Evolutionary conservation across 2,113 vertebrate genomes (phyloP).

Genomic region (Podarcis muralis): DNA sequence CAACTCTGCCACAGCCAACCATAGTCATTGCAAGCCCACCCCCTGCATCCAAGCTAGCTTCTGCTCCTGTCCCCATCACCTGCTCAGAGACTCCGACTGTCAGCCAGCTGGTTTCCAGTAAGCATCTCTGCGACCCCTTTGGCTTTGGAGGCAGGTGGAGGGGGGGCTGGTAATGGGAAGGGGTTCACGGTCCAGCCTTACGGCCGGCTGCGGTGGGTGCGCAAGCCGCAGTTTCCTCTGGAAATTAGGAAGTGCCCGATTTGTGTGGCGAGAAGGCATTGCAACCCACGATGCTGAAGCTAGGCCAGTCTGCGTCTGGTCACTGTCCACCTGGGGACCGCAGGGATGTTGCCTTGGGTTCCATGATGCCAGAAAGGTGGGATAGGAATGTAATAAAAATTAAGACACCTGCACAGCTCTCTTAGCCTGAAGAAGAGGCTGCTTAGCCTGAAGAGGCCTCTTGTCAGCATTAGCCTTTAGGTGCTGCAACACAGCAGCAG

Average conservation of each 20-base stretch:
- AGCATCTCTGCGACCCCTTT: slow-evolving; percentile 52
- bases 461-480: neutral
- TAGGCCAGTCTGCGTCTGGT: too few species aligned
- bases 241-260: neutral
- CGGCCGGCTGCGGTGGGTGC: neutral
- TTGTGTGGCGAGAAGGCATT: neutral
- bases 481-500: neutral
- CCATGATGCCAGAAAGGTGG: too few species aligned
- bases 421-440: neutral
- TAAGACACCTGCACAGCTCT: too few species aligned
- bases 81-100: slow-evolving; percentile 90
- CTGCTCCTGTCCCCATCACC: slow-evolving; percentile 79
- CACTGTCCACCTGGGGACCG: too few species aligned
- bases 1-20: slow-evolving; percentile 77
- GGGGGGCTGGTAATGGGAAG: neutral
- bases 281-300: neutral
- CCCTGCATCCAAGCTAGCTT: slow-evolving; percentile 68
- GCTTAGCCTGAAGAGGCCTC: neutral
- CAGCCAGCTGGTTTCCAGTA: slow-evolving; percentile 93
- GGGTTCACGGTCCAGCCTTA: neutral
- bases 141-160: neutral
- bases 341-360: too few species aligned
- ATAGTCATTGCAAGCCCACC: slow-evolving; percentile 83
- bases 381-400: too few species aligned
- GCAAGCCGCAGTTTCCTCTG: neutral